These are phyloP conservation scores for Epiblema foenella DNA, from an alignment of 2,888 invertebrate genomes.

Conservation along the genomic window DNA sequence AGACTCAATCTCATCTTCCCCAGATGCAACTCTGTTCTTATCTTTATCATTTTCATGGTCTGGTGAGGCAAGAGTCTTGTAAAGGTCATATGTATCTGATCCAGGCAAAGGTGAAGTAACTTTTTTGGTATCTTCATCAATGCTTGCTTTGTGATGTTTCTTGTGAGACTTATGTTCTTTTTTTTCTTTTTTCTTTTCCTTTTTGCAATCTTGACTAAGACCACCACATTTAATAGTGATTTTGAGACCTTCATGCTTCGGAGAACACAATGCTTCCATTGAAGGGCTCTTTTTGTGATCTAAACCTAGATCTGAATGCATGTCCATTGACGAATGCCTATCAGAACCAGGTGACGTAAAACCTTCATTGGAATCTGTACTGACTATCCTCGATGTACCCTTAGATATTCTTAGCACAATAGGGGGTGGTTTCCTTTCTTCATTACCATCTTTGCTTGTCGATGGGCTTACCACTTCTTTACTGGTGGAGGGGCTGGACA, in stretches of 20 bases:
- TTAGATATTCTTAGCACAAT: slow-evolving; percentile 95
- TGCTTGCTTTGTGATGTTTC: slow-evolving; percentile 72
- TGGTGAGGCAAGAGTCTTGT: slow-evolving; percentile 82
- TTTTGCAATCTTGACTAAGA: slow-evolving; percentile 71
- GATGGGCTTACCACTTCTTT: slow-evolving; percentile 79
- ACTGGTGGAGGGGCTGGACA: slow-evolving; percentile 78
- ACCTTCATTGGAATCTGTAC: slow-evolving; percentile 87
- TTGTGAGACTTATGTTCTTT: slow-evolving; percentile 84
- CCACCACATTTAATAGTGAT: slow-evolving; percentile 81
- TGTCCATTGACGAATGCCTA: slow-evolving; percentile 79
- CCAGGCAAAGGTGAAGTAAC: slow-evolving; percentile 81
- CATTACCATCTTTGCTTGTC: slow-evolving; percentile 77
- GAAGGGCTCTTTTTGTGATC: slow-evolving; percentile 77
- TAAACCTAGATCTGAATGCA: slow-evolving; percentile 73
- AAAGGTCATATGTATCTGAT: slow-evolving; percentile 80
- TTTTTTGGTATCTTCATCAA: slow-evolving; percentile 71
- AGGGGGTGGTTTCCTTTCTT: slow-evolving; percentile 88
- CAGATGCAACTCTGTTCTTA: slow-evolving; percentile 55
- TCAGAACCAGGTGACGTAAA: slow-evolving; percentile 83
- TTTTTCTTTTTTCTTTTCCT: slow-evolving; percentile 78
- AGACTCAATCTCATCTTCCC: slow-evolving; percentile 70
- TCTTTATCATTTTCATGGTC: slow-evolving; percentile 64
- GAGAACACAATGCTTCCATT: slow-evolving; percentile 77
- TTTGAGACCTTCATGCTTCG: slow-evolving; percentile 81
- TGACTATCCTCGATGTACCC: slow-evolving; percentile 87